A percentile compares a stretch with the other conserved stretches of the same genome.
Evolutionary conservation across 2,888 invertebrate species (phyloP).

Genomic region (Hololepta plana): DNA sequence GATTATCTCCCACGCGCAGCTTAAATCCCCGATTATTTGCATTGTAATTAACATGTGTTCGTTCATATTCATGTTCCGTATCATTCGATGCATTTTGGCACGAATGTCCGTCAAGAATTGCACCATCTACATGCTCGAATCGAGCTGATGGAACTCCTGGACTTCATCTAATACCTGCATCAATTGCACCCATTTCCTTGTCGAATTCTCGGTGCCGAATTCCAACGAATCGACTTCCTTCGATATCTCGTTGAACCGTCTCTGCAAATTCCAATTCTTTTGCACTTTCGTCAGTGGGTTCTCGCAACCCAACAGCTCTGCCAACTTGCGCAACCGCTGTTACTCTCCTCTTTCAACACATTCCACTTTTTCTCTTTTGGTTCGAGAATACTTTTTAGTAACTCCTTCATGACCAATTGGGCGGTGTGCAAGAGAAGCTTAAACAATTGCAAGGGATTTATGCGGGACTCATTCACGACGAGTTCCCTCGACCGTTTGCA

Average conservation of each 20-base stretch:
- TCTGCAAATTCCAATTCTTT: constrained; percentile 70
- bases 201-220: constrained; percentile 55
- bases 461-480: too few species aligned
- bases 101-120: constrained; percentile 55
- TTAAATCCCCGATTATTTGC: constrained; percentile 85
- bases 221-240: constrained; percentile 65
- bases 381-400: too few species aligned
- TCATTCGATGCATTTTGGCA: constrained; percentile 67
- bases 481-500: too few species aligned
- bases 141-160: constrained; percentile 87
- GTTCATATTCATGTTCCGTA: constrained; percentile 73
- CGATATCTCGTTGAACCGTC: constrained; percentile 79
- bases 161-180: constrained; percentile 91
- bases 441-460: too few species aligned
- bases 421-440: too few species aligned
- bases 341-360: constrained; percentile 54
- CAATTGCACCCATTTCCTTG: constrained; percentile 78
- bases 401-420: too few species aligned
- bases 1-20: constrained; percentile 89
- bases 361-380: constrained; percentile 66
- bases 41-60: constrained; percentile 82
- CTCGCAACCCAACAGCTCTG: constrained; percentile 77
- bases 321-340: constrained; percentile 67
- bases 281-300: constrained; percentile 75
- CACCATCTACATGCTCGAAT: constrained; percentile 75